Evolutionary conservation across 2,113 vertebrate species (phyloP).

Genomic region (Pyxicephalus adspersus): DNA sequence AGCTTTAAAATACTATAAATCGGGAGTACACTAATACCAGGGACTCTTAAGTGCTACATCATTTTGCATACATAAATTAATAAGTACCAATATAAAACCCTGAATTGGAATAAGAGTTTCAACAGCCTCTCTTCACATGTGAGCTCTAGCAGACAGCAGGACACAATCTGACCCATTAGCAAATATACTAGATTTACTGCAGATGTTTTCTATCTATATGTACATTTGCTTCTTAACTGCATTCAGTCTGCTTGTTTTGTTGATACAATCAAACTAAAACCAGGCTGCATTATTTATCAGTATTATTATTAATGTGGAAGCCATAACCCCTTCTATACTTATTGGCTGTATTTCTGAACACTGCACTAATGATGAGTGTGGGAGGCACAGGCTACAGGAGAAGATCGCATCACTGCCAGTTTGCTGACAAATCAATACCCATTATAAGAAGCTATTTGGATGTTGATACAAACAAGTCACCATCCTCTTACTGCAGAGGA

Average conservation of each 20-base stretch:
- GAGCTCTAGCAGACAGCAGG: no score
- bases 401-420: slow-evolving; percentile 52
- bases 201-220: neutral
- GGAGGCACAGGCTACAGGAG: neutral
- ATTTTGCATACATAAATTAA: no score
- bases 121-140: no score
- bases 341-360: slow-evolving; percentile 61
- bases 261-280: slow-evolving; percentile 7
- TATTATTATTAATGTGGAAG: slow-evolving; percentile 59
- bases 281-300: slow-evolving; percentile 37
- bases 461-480: slow-evolving; percentile 60
- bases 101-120: no score
- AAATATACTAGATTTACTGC: neutral
- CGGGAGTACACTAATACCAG: no score
- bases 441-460: slow-evolving; percentile 57
- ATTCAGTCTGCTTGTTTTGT: neutral
- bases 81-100: no score
- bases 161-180: no score
- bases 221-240: neutral
- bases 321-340: slow-evolving; percentile 60
- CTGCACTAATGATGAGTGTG: slow-evolving; percentile 55
- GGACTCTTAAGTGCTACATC: no score
- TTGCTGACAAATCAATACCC: slow-evolving; percentile 60
- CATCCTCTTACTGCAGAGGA: slow-evolving; percentile 53
- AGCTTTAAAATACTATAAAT: no score